Evolutionary conservation across 2,888 invertebrate species (phyloP), one percentile per base, ranked within the genome.

Genomic region (Drosophila monieri): DNA sequence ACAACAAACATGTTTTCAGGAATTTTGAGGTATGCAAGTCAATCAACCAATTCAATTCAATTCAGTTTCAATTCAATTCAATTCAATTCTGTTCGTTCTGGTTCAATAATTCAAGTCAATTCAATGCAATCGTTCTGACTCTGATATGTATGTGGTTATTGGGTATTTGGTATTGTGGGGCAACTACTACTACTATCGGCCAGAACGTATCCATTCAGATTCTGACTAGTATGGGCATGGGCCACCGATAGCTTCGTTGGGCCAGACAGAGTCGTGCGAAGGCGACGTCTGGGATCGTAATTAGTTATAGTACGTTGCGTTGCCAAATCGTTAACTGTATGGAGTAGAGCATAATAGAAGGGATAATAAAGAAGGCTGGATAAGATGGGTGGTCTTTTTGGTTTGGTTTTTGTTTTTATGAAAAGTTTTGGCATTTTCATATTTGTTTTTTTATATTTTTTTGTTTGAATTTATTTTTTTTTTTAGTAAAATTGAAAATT

Each of bases 231-330:
- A 77, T 80, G 78, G 69, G 65, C 69, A 68, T 74, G 71, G 62
- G 61, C 69, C 67, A 74, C 73, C 62, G 83, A 77, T 79, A 67
- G 84, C 77, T 79, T 84, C 64, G 80, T 76, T 78, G 84, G 73
- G 48, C 75, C 80, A 76, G 83, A 78, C 77, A 83, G 52, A 52
- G 78, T 83, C 84, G 66, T 76, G 73, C 85, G 88, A 86, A 88
- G 77, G 75, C 85, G 90, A 88, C 90, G 89, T 83, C 89, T 86
- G 78, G 88, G 88, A 88, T 89, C 89, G 77, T 89, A 86, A 78
- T 89, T 88, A 76, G 81, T 80, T 81, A 83, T 76, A 72, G 78
- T 80, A 76, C 88, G 89, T 73, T 76, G 84, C 80, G 83, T 83
- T 83, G 88, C 89, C 85, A 87, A 87, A 80, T 89, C 77, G 76